Conservation (phyloP, 2,113 vertebrate genomes). For the Camarhynchus parvulus region DNA sequence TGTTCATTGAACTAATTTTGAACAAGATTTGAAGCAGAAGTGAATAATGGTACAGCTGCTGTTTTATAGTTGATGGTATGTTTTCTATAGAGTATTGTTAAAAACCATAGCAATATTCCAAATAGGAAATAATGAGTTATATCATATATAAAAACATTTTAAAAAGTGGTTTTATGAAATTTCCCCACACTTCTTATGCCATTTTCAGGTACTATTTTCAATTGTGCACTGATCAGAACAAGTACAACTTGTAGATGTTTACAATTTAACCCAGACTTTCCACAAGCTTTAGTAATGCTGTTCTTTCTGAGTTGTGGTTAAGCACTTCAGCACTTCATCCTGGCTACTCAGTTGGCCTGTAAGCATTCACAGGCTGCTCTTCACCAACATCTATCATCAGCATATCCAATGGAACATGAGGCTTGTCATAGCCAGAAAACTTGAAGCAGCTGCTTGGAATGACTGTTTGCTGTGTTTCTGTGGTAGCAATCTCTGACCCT, state of each 20-base stretch:
- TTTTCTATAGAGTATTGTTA: neutral
- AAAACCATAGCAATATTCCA: neutral
- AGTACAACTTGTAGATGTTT: neutral
- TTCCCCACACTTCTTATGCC: neutral
- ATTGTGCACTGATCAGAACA: neutral
- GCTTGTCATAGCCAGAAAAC: conserved; percentile 77
- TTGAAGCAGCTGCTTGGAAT: neutral
- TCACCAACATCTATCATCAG: conserved; percentile 38
- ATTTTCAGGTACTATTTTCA: neutral
- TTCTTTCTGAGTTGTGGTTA: neutral
- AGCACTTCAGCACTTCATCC: neutral
- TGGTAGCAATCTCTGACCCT: neutral
- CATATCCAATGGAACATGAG: conserved; percentile 65
- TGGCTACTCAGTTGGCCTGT: conserved; percentile 31
- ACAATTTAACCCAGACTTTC: neutral
- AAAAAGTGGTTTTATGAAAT: neutral
- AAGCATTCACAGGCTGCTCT: conserved; percentile 68
- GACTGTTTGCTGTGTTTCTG: neutral
- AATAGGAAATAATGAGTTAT: neutral
- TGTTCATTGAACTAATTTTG: neutral
- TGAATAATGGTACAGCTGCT: neutral
- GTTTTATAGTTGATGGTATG: neutral
- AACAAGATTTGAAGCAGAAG: neutral
- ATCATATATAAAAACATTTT: neutral
- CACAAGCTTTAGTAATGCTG: neutral